Evolutionary conservation across 2,113 vertebrate species (phyloP).

Genomic region (Penelope pileata): DNA sequence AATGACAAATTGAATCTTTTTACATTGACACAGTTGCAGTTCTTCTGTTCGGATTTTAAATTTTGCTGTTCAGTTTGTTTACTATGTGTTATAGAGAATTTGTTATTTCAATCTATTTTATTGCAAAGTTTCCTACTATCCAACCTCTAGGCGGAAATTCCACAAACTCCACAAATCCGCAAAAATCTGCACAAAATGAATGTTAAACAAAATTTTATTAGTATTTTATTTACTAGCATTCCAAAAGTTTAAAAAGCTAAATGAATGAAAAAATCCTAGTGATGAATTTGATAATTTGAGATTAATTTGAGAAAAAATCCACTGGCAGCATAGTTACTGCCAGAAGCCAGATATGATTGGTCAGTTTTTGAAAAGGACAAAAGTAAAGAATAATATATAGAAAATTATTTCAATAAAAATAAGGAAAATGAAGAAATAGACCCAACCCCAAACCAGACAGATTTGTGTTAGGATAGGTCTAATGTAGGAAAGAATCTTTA

Average conservation of each 20-base stretch:
- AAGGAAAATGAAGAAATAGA: neutral
- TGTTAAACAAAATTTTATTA: neutral
- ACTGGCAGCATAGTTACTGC: neutral
- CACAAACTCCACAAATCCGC: neutral
- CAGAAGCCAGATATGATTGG: neutral
- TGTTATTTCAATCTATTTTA: neutral
- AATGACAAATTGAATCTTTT: neutral
- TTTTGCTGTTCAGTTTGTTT: neutral
- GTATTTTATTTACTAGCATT: neutral
- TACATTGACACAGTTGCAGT: neutral
- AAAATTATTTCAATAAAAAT: neutral
- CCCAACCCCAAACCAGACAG: neutral
- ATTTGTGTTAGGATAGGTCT: neutral
- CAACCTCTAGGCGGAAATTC: neutral
- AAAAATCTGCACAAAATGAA: neutral
- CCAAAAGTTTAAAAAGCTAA: neutral
- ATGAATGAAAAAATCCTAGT: neutral
- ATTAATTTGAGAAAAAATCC: neutral
- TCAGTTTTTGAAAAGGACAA: neutral
- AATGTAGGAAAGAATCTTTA: neutral
- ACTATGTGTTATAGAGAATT: neutral
- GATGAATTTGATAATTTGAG: neutral
- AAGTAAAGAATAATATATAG: neutral
- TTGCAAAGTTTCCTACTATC: neutral
- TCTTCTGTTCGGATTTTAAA: neutral